phyloP scores from a whole-genome alignment of 2,113 vertebrate genomes.

The Eurystomus gularis region DNA sequence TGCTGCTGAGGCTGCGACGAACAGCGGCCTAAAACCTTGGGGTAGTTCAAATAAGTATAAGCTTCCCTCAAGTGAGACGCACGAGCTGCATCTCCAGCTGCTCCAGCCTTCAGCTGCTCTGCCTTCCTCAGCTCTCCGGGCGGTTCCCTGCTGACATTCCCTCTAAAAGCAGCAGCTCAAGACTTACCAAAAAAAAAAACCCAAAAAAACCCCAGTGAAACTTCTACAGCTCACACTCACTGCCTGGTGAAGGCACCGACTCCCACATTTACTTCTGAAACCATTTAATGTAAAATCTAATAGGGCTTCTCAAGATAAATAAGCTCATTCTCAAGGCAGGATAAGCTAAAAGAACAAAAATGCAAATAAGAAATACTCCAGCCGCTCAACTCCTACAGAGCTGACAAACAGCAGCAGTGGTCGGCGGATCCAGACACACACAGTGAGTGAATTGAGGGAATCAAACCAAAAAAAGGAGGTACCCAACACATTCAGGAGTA shows the following conservation, averaged over 20 bases:
- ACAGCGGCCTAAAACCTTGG: fast-evolving
- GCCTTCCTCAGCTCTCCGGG: neutral
- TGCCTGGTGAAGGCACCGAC: fast-evolving
- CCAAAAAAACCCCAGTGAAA: neutral
- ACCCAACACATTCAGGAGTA: neutral
- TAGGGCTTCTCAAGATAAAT: fast-evolving
- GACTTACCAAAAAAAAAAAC: neutral
- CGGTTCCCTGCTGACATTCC: neutral
- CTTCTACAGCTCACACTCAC: neutral
- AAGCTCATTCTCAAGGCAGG: neutral
- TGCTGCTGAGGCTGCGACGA: neutral
- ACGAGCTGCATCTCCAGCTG: neutral
- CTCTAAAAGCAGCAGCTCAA: neutral
- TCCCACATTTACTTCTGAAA: neutral
- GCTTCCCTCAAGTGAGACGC: neutral
- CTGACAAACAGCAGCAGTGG: neutral
- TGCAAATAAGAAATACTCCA: neutral
- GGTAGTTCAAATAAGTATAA: fast-evolving
- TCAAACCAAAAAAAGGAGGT: neutral
- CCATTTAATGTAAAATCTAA: neutral
- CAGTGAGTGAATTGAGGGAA: neutral
- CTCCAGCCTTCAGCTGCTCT: neutral
- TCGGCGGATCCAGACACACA: neutral
- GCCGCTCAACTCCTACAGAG: neutral
- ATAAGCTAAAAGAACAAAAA: neutral